phyloP scores from a whole-genome alignment of 1,140 invertebrate species.

The Venustaconcha ellipsiformis region DNA sequence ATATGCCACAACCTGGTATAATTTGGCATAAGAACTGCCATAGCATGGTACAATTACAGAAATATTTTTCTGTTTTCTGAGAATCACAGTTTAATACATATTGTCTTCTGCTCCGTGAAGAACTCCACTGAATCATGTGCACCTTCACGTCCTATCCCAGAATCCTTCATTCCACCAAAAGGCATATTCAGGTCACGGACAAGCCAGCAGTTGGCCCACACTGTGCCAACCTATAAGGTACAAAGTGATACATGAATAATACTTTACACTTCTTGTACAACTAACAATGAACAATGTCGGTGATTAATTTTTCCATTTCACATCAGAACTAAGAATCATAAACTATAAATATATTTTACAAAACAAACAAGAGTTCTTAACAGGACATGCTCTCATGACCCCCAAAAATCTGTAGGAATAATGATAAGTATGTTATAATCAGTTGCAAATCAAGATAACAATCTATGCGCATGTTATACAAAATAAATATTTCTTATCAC shows the following conservation, averaged over 20 bases:
- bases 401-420: too few species aligned
- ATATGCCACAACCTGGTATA: too few species aligned
- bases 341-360: not conserved
- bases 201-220: constrained; percentile 77
- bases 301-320: not conserved
- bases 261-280: constrained; percentile 14
- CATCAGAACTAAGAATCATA: not conserved
- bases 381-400: too few species aligned
- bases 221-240: constrained; percentile 72
- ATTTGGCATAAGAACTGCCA: too few species aligned
- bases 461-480: too few species aligned
- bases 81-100: constrained; percentile 69
- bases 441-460: too few species aligned
- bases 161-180: constrained; percentile 75
- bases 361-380: too few species aligned
- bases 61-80: too few species aligned
- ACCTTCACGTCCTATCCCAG: constrained; percentile 74
- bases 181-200: constrained; percentile 74
- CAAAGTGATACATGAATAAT: not conserved
- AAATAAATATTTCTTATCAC: too few species aligned
- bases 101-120: constrained; percentile 74
- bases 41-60: too few species aligned
- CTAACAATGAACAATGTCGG: not conserved
- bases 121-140: constrained; percentile 74
- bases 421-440: too few species aligned